These are phyloP conservation scores for Gobionotothen gibberifrons DNA, from an alignment of 2,797 vertebrate species.

Conservation along the genomic window DNA sequence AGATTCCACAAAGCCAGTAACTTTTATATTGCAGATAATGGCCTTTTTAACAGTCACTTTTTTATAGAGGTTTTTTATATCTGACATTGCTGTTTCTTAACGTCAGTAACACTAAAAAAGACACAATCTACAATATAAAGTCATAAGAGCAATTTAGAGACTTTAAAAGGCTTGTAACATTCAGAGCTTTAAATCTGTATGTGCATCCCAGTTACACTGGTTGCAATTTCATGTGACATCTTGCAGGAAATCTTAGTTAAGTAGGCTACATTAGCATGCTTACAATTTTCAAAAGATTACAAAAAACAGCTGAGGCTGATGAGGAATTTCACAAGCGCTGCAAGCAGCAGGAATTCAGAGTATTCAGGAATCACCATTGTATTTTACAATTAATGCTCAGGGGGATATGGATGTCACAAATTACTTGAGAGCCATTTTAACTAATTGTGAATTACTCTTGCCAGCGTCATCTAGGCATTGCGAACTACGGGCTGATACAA, in stretches of 20 bases:
- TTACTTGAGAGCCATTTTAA: too few species aligned
- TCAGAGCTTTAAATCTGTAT: background rate
- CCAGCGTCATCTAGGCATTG: too few species aligned
- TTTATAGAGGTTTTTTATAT: conserved; percentile 21
- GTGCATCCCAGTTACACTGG: background rate
- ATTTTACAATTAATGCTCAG: background rate
- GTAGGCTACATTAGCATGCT: background rate
- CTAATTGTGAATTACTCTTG: too few species aligned
- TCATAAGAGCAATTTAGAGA: background rate
- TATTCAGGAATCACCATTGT: too few species aligned
- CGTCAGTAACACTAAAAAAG: conserved; percentile 11
- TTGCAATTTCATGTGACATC: conserved; percentile 5
- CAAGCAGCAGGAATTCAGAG: too few species aligned
- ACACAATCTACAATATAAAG: background rate
- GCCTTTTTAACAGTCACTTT: conserved; percentile 26
- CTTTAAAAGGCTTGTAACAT: conserved; percentile 3
- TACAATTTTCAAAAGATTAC: background rate
- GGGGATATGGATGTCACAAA: background rate
- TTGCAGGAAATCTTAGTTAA: background rate
- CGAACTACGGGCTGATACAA: too few species aligned
- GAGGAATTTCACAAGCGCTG: background rate
- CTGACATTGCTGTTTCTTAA: conserved; percentile 11
- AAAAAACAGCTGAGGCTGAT: background rate
- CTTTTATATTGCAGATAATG: conserved; percentile 39
- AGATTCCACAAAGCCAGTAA: conserved; percentile 16